These are phyloP conservation scores for Nesoenas mayeri DNA, from an alignment of 2,113 vertebrate species.

Conservation along the genomic window DNA sequence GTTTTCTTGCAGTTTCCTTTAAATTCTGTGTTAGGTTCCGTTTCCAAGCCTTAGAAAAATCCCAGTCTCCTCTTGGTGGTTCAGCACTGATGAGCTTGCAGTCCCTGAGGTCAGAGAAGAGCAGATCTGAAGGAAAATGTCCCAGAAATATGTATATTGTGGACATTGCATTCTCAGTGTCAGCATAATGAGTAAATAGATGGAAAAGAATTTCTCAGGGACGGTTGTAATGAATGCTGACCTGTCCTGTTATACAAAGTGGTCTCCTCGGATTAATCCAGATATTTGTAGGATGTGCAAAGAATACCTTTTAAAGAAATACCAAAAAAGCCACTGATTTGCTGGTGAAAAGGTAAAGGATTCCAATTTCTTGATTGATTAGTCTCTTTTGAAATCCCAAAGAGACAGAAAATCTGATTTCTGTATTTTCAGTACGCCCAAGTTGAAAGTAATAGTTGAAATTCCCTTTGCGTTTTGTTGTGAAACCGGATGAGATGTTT, in stretches of 20 bases:
- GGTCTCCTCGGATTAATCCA: not conserved
- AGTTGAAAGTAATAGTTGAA: not conserved
- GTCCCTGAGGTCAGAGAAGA: not conserved
- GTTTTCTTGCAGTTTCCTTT: not conserved
- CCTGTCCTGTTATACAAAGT: not conserved
- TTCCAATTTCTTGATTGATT: not conserved
- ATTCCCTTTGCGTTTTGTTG: no score
- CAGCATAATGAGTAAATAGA: not conserved
- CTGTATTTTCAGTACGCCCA: not conserved
- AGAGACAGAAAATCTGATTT: not conserved
- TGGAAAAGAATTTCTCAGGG: not conserved
- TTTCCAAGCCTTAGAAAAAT: not conserved
- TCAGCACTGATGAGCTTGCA: not conserved
- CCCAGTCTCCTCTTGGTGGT: accelerated
- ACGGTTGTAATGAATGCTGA: not conserved
- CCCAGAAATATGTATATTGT: not conserved
- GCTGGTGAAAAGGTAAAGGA: not conserved
- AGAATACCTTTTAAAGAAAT: not conserved
- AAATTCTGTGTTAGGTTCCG: not conserved
- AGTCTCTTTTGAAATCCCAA: not conserved
- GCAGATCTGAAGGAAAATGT: not conserved
- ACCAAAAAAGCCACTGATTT: no score
- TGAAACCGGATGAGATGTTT: no score
- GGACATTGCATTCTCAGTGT: not conserved
- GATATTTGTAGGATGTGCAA: not conserved